These are phyloP conservation scores for Conus betulinus DNA, from an alignment of 1,140 invertebrate species.

Conservation along the genomic window DNA sequence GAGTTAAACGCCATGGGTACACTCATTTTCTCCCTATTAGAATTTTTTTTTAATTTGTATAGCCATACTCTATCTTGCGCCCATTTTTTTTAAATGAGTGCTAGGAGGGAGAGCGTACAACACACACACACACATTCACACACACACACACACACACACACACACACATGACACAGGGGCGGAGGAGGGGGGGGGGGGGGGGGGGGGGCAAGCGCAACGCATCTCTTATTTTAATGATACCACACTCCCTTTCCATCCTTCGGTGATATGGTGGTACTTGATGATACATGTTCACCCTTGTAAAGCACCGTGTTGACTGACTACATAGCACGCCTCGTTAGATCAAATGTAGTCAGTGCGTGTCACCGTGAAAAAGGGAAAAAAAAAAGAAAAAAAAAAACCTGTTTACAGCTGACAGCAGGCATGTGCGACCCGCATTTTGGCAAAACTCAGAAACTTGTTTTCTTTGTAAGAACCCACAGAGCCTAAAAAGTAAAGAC, in stretches of 20 bases:
- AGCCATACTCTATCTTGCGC: no score
- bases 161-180: no score
- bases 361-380: not conserved
- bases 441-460: not conserved
- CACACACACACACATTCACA: no score
- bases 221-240: not conserved
- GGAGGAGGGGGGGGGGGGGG: not conserved
- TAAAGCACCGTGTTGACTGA: no score
- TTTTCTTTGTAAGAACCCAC: not conserved
- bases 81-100: not conserved
- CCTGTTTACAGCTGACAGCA: not conserved
- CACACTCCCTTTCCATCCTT: not conserved
- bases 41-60: no score
- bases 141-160: no score
- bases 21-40: no score
- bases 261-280: not conserved
- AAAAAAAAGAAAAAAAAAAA: not conserved
- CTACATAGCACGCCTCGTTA: not conserved
- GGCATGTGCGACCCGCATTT: not conserved
- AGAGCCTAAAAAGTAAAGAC: not conserved
- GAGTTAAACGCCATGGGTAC: no score
- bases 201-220: not conserved
- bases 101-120: not conserved
- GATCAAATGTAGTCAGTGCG: conserved; percentile 20
- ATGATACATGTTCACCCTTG: not conserved